These are phyloP conservation scores for Acrossocheilus wenchowensis DNA, from an alignment of 2,797 vertebrate genomes.

Conservation along the genomic window DNA sequence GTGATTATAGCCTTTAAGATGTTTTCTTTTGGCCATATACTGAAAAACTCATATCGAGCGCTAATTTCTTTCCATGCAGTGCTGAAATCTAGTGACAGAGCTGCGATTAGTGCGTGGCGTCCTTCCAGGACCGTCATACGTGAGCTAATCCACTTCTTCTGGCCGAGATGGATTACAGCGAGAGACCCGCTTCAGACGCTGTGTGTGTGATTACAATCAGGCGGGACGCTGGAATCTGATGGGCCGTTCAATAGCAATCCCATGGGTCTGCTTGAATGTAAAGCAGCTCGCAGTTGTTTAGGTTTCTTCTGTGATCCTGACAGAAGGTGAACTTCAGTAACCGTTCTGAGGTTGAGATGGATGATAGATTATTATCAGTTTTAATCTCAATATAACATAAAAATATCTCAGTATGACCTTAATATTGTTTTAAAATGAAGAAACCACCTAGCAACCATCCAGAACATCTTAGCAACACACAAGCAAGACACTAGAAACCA, in stretches of 20 bases:
- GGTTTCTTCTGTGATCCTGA: background rate
- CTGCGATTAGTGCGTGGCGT: slow-evolving; percentile 53
- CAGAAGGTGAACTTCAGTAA: background rate
- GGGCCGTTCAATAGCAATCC: slow-evolving; percentile 17
- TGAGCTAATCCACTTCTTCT: slow-evolving; percentile 70
- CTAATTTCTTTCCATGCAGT: background rate
- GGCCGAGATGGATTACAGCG: slow-evolving; percentile 62
- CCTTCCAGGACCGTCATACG: slow-evolving; percentile 71
- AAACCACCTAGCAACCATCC: too few species aligned
- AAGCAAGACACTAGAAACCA: too few species aligned
- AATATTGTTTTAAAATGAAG: too few species aligned
- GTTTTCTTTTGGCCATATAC: background rate
- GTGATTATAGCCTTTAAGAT: slow-evolving; percentile 25
- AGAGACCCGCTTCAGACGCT: background rate
- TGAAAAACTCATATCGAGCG: background rate
- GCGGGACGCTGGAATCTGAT: slow-evolving; percentile 45
- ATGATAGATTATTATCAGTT: background rate
- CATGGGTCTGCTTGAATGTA: background rate
- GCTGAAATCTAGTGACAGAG: background rate
- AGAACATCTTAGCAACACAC: too few species aligned
- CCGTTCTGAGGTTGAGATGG: background rate
- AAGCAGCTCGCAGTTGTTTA: slow-evolving; percentile 23
- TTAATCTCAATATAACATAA: background rate
- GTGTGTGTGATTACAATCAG: slow-evolving; percentile 66
- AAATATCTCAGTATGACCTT: background rate